A percentile compares a stretch with the other conserved stretches of the same genome.
phyloP scores from a whole-genome alignment of 2,113 vertebrate species.

The Fregetta grallaria region DNA sequence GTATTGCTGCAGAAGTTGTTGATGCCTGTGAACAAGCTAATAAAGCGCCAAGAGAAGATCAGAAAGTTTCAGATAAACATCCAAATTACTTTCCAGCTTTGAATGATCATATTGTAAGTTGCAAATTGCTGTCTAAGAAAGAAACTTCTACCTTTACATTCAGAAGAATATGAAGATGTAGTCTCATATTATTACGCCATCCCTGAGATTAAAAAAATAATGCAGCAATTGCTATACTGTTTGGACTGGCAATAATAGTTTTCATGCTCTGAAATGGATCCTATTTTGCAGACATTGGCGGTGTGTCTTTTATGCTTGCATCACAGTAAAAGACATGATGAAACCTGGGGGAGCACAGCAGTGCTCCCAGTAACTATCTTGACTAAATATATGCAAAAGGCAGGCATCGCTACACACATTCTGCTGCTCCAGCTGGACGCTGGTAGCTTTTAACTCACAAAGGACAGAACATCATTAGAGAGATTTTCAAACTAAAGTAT shows the following conservation, averaged over 20 bases:
- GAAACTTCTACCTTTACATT: neutral
- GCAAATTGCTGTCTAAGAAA: neutral
- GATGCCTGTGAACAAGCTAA: neutral
- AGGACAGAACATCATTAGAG: neutral
- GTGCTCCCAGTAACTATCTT: neutral
- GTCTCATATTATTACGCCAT: neutral
- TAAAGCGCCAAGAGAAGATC: neutral
- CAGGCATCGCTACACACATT: neutral
- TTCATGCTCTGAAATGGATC: neutral
- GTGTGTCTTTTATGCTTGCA: neutral
- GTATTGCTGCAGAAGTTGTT: neutral
- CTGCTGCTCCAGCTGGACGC: neutral
- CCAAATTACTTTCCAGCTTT: neutral
- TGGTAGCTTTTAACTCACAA: neutral
- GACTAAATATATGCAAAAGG: neutral
- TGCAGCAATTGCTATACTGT: neutral
- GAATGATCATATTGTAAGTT: neutral
- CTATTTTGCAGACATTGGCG: neutral
- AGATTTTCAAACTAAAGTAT: neutral
- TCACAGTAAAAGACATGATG: neutral
- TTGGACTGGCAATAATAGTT: neutral
- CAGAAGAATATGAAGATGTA: neutral
- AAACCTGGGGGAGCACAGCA: neutral
- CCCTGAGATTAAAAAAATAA: neutral
- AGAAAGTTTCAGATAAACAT: neutral